Evolutionary conservation across 2,797 vertebrate species (phyloP), one percentile per base, ranked within the genome.

Genomic region (Channa striata): DNA sequence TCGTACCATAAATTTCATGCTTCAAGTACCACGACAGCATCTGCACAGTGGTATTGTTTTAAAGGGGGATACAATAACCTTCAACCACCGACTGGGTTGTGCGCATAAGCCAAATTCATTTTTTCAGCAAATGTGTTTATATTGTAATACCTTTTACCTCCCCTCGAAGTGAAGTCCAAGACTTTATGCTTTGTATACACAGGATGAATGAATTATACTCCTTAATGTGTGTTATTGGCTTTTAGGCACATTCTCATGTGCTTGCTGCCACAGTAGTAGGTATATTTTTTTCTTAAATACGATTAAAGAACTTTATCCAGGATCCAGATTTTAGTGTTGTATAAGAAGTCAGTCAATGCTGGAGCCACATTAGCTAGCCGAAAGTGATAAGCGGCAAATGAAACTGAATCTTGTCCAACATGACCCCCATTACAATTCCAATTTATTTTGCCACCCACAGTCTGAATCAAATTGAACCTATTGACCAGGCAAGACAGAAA

Each of bases 401-500:
- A 85, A 81, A 81, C 65, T 39, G 39, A 73, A 80, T 79, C 68
- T 68, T 87, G 84, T 87, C 70, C 68, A 73, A 74, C 61, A 80
- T 62, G 70, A 82, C 78, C 84, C 67, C 71, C 64, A 85, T 91
- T 91, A 83, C 68, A 74, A 80, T 82, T 85, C 19, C 65, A 89
- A 88, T 92, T 85, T 83, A 85, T 83, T 90, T 86, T 49, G 52
- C 82, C 85, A 85, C 85, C 86, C 84, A 77, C 70, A 14, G 68
- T 80, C 73, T 72, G 66, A 87, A 85, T 83, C 79, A 75, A 82
- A 84, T 74, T 79, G 77, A 90, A 86, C 79, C 78, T 81, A 86
- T 87, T 90, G 87, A 89, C 83, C 77, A 85, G 25, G 60, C 58
- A 65, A n/a, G 68, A 86, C 59, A 74, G 72, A 83, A 81, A 78